Percentiles rank a stretch among this genome's conserved stretches.
Evolutionary conservation across 2,113 vertebrate genomes (phyloP).

Genomic region (Podarcis muralis): DNA sequence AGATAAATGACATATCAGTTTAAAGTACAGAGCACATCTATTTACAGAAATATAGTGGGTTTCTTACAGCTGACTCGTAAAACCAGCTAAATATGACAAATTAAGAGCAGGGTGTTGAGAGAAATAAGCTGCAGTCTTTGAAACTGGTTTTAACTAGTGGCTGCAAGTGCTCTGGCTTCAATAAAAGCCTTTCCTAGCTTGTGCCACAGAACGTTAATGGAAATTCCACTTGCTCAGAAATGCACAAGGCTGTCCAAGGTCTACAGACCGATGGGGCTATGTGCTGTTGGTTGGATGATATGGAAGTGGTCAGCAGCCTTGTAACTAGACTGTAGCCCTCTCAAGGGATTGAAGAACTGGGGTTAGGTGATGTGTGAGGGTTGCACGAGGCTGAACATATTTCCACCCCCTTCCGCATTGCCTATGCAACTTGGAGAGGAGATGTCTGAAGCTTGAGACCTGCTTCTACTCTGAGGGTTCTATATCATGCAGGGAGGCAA

Average conservation of each 20-base stretch:
- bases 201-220: neutral
- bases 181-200: neutral
- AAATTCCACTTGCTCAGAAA: neutral
- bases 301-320: too few relatives aligned
- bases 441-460: too few relatives aligned
- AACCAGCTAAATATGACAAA: neutral
- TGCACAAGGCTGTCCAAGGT: neutral
- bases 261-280: neutral
- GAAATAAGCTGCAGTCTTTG: neutral
- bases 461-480: too few relatives aligned
- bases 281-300: neutral
- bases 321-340: too few relatives aligned
- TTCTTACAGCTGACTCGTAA: neutral
- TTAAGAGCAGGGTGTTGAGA: too few relatives aligned
- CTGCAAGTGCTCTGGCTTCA: neutral
- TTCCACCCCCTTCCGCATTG: too few relatives aligned
- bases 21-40: neutral
- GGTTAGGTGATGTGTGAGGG: too few relatives aligned
- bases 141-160: neutral
- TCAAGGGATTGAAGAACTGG: too few relatives aligned
- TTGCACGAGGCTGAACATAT: too few relatives aligned
- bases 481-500: too few relatives aligned
- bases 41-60: neutral
- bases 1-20: neutral
- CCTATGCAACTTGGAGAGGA: too few relatives aligned